phyloP scores from a whole-genome alignment of 2,888 invertebrate genomes.

The Chymomyza caudatula region DNA sequence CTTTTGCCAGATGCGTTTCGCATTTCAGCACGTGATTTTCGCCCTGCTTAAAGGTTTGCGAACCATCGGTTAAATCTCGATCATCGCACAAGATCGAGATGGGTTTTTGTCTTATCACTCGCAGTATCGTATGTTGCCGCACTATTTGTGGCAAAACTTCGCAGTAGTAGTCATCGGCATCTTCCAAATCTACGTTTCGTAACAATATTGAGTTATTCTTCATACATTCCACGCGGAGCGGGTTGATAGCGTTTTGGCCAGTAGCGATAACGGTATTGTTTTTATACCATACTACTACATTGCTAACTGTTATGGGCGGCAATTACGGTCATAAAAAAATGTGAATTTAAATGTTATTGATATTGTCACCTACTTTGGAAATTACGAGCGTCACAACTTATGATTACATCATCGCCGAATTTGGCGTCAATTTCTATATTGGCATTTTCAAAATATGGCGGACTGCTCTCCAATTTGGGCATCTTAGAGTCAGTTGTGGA shows the following conservation, averaged over 20 bases:
- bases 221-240: slow-evolving; percentile 59
- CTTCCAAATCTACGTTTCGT: slow-evolving; percentile 52
- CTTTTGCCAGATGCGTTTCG: slow-evolving; percentile 52
- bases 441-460: slow-evolving; percentile 64
- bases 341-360: background rate
- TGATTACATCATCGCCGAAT: slow-evolving; percentile 62
- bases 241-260: slow-evolving; percentile 52
- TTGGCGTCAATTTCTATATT: slow-evolving; percentile 53
- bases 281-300: slow-evolving; percentile 74
- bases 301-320: slow-evolving; percentile 48
- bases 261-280: slow-evolving; percentile 54
- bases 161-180: slow-evolving; percentile 71
- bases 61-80: slow-evolving; percentile 71
- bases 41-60: slow-evolving; percentile 74
- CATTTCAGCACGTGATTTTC: slow-evolving; percentile 73
- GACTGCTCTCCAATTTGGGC: no score
- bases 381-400: slow-evolving; percentile 73
- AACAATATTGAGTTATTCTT: slow-evolving; percentile 70
- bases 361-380: slow-evolving; percentile 58
- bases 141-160: slow-evolving; percentile 66
- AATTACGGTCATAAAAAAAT: background rate
- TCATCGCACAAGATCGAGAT: slow-evolving; percentile 72
- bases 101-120: slow-evolving; percentile 49
- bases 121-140: slow-evolving; percentile 55
- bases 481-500: slow-evolving; percentile 7